Evolutionary conservation across 2,113 vertebrate species (phyloP).

Genomic region (Syngnathus typhle): DNA sequence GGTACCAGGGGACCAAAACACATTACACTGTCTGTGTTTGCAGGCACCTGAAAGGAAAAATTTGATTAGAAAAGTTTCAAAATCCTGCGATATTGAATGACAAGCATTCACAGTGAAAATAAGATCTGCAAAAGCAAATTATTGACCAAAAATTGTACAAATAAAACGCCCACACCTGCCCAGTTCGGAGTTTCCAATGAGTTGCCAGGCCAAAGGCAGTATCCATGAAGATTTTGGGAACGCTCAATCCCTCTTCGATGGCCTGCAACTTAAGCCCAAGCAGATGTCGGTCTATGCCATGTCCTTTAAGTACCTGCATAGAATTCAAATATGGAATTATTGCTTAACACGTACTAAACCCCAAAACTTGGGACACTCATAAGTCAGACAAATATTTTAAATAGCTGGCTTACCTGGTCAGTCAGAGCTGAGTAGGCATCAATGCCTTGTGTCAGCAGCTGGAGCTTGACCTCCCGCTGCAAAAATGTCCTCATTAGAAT

Average conservation of each 20-base stretch:
- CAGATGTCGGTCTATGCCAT: constrained; percentile 75
- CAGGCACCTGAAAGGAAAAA: constrained; percentile 62
- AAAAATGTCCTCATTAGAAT: background rate
- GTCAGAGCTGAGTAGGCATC: constrained; percentile 69
- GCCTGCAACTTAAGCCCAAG: constrained; percentile 78
- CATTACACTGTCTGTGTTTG: constrained; percentile 79
- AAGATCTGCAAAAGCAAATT: too few species aligned
- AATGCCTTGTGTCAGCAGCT: constrained; percentile 68
- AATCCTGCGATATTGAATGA: too few species aligned
- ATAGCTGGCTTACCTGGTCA: constrained; percentile 55
- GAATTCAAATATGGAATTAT: background rate
- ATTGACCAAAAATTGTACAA: too few species aligned
- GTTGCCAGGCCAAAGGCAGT: constrained; percentile 78
- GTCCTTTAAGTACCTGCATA: constrained; percentile 69
- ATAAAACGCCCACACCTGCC: constrained; percentile 59
- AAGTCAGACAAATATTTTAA: background rate
- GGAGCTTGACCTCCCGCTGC: constrained; percentile 70
- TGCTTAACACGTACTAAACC: background rate
- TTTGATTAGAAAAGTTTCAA: too few species aligned
- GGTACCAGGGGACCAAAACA: constrained; percentile 79
- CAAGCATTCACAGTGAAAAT: too few species aligned
- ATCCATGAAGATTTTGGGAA: constrained; percentile 81
- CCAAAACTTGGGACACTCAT: background rate
- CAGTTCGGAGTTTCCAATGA: constrained; percentile 78
- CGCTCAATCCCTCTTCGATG: constrained; percentile 74